phyloP scores from a whole-genome alignment of 1,140 invertebrate genomes.

The Rhopalosiphum maidis region DNA sequence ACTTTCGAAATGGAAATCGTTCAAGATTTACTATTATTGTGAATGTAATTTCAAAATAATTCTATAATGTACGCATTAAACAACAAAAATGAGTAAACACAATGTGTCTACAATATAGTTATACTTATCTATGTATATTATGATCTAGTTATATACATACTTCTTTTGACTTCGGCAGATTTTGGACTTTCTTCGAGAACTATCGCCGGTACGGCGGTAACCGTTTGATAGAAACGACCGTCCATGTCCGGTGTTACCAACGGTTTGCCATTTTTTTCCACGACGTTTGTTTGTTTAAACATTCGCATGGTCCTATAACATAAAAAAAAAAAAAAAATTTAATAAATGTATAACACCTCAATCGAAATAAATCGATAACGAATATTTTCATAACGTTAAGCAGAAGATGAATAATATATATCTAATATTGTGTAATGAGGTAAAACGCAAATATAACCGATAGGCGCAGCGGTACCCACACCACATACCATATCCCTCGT shows the following conservation, averaged over 20 bases:
- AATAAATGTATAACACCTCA: background rate
- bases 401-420: background rate
- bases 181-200: constrained; percentile 66
- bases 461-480: background rate
- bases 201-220: constrained; percentile 67
- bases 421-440: background rate
- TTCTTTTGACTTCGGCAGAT: constrained; percentile 60
- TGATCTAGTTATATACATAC: constrained; percentile 52
- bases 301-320: constrained; percentile 48
- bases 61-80: background rate
- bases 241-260: constrained; percentile 59
- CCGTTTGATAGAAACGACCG: constrained; percentile 66
- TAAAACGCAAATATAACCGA: background rate
- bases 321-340: background rate
- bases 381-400: background rate
- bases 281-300: background rate
- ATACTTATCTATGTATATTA: background rate
- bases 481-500: background rate
- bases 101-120: background rate
- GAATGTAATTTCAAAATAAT: constrained; percentile 14
- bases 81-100: background rate
- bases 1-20: background rate
- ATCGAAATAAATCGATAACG: background rate
- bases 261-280: constrained; percentile 60
- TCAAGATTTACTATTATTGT: background rate